phyloP scores from a whole-genome alignment of 2,888 invertebrate species.

The Drosophila acutilabella region DNA sequence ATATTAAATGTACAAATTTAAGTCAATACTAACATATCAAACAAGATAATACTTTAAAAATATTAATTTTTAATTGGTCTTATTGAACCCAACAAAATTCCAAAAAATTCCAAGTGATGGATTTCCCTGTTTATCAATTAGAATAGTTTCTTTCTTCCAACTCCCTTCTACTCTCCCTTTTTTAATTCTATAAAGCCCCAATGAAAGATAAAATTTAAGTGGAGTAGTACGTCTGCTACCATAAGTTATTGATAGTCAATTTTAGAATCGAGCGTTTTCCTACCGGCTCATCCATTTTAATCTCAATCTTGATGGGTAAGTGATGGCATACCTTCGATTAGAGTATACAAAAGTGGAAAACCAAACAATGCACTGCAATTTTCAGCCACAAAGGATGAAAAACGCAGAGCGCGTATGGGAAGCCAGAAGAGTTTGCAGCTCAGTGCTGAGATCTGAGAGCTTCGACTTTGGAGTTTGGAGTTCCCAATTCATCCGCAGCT shows the following conservation, averaged over 20 bases:
- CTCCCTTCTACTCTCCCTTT: neutral
- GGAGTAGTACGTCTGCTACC: neutral
- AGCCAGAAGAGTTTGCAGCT: slow-evolving; percentile 17
- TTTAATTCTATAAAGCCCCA: neutral
- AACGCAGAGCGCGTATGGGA: slow-evolving; percentile 67
- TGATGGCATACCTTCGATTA: slow-evolving; percentile 39
- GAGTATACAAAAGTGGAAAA: slow-evolving; percentile 58
- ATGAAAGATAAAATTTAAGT: neutral
- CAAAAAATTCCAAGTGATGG: no score
- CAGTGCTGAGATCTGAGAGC: no score
- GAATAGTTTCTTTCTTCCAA: neutral
- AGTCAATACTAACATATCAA: no score
- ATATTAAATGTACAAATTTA: no score
- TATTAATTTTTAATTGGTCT: no score
- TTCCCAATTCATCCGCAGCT: slow-evolving; percentile 33
- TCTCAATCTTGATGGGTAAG: slow-evolving; percentile 20
- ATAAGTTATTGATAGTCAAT: no score
- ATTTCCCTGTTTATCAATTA: neutral
- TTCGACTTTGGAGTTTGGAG: slow-evolving; percentile 1
- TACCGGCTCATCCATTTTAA: slow-evolving; percentile 1
- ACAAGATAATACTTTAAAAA: no score
- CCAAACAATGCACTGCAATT: slow-evolving; percentile 78
- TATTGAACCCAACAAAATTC: no score
- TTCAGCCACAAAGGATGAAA: slow-evolving; percentile 74
- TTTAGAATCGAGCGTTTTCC: neutral